A percentile compares a stretch with the other conserved stretches of the same genome.
Evolutionary conservation across 2,113 vertebrate genomes (phyloP).

Genomic region (Urocolius indicus): DNA sequence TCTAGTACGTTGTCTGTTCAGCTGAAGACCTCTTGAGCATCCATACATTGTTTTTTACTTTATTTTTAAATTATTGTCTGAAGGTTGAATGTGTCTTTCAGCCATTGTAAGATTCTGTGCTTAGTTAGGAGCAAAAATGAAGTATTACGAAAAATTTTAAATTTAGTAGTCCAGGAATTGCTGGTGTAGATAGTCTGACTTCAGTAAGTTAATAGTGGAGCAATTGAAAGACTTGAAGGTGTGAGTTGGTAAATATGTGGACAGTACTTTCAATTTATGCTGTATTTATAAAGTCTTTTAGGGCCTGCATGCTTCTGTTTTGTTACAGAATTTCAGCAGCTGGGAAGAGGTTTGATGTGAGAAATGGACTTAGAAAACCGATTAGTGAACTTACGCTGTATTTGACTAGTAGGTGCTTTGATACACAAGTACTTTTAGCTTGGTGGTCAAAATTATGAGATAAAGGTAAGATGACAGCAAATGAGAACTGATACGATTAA

Average conservation of each 20-base stretch:
- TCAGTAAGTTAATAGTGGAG: background rate
- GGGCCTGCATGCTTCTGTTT: background rate
- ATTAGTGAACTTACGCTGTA: background rate
- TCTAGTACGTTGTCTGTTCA: background rate
- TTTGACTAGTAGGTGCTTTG: background rate
- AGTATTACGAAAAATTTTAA: background rate
- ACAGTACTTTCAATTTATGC: background rate
- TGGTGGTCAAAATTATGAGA: background rate
- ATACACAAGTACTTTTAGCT: background rate
- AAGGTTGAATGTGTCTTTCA: background rate
- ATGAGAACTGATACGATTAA: background rate
- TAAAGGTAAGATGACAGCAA: background rate
- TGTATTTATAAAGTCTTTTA: background rate
- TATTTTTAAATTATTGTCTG: background rate
- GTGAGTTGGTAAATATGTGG: background rate
- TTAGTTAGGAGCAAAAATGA: background rate
- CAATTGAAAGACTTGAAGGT: background rate
- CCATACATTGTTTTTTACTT: background rate
- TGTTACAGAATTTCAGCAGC: background rate
- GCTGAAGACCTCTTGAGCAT: background rate
- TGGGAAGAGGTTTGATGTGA: background rate
- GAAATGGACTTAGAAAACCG: background rate
- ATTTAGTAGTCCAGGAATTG: background rate
- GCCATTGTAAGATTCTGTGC: accelerated
- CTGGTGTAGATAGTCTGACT: background rate